These are phyloP conservation scores for Drosophila bocqueti DNA, from an alignment of 1,140 invertebrate species.

Conservation along the genomic window DNA sequence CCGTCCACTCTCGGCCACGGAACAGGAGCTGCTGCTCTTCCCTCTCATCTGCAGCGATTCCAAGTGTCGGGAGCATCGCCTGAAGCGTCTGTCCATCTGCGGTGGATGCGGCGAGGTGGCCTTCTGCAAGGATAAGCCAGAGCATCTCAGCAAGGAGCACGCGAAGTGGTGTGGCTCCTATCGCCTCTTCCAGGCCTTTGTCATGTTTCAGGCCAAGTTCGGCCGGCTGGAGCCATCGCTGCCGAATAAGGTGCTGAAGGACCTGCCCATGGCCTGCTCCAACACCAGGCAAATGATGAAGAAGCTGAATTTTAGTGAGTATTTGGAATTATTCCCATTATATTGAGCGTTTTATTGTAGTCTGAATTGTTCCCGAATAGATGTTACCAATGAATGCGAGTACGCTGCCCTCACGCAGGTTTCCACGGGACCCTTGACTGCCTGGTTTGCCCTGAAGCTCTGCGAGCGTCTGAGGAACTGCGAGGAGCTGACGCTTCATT, in stretches of 20 bases:
- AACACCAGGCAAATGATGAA: slow-evolving; percentile 65
- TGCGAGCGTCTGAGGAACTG: slow-evolving; percentile 70
- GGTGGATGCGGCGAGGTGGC: slow-evolving; percentile 87
- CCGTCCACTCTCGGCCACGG: slow-evolving; percentile 87
- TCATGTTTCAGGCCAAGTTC: slow-evolving; percentile 86
- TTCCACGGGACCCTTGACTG: slow-evolving; percentile 88
- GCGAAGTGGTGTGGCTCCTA: slow-evolving; percentile 86
- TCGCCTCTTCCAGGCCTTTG: slow-evolving; percentile 86
- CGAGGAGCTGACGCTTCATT: slow-evolving; percentile 61
- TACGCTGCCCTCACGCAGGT: slow-evolving; percentile 88
- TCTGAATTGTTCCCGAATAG: slow-evolving; percentile 20
- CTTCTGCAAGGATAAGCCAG: slow-evolving; percentile 85
- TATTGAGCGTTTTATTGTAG: neutral
- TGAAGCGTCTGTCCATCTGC: slow-evolving; percentile 86
- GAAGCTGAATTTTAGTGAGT: slow-evolving; percentile 62
- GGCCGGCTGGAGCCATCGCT: slow-evolving; percentile 87
- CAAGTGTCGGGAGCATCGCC: slow-evolving; percentile 86
- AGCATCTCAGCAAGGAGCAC: slow-evolving; percentile 85
- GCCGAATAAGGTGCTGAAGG: slow-evolving; percentile 85
- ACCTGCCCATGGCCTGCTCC: slow-evolving; percentile 60
- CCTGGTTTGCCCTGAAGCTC: slow-evolving; percentile 87
- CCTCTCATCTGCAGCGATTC: slow-evolving; percentile 87
- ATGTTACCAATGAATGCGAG: slow-evolving; percentile 87
- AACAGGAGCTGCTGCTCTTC: slow-evolving; percentile 89
- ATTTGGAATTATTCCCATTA: neutral